These are phyloP conservation scores for Argentina silus DNA, from an alignment of 2,797 vertebrate genomes.

Conservation along the genomic window DNA sequence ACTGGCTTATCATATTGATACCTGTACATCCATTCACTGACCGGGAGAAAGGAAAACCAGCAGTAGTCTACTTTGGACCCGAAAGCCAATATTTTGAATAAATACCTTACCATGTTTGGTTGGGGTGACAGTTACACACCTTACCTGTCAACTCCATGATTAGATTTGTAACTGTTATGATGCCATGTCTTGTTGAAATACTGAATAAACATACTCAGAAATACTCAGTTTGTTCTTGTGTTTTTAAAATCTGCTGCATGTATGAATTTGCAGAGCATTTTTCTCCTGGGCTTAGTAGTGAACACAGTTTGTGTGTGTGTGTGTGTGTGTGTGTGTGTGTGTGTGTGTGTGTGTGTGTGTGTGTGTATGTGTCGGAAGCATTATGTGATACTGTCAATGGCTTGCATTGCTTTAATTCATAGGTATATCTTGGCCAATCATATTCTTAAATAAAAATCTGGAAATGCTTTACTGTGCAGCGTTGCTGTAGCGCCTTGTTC, in stretches of 20 bases:
- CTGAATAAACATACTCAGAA: slow-evolving; percentile 28
- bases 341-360: neutral
- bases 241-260: neutral
- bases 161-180: slow-evolving; percentile 7
- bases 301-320: neutral
- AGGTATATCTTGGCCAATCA: neutral
- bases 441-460: neutral
- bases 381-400: no score
- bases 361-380: neutral
- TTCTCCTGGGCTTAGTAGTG: neutral
- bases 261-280: neutral
- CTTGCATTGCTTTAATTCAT: neutral
- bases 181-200: slow-evolving; percentile 28
- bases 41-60: no score
- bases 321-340: neutral
- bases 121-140: neutral
- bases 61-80: neutral
- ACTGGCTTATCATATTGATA: neutral
- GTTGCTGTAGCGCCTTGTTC: neutral
- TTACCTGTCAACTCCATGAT: neutral
- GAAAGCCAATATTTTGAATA: neutral
- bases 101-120: neutral
- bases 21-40: no score
- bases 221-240: neutral
- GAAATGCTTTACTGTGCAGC: neutral